Percentiles rank a stretch among this genome's conserved stretches.
These are phyloP conservation scores for Melanotaenia maccullochi DNA, from an alignment of 2,797 vertebrate species.

Conservation along the genomic window DNA sequence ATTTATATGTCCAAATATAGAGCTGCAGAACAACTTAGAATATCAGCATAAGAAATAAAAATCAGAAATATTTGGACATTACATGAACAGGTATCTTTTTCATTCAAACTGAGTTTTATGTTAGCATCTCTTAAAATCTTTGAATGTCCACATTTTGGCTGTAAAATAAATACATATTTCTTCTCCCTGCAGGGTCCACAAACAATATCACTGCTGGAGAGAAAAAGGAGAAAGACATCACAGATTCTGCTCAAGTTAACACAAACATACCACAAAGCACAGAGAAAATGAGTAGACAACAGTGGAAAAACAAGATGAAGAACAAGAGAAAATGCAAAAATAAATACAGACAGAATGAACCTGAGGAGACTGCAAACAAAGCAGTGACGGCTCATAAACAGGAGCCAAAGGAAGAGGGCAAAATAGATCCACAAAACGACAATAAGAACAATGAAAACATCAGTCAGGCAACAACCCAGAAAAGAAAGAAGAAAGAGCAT, in stretches of 20 bases:
- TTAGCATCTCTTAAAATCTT: too few relatives aligned
- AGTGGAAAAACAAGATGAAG: slow-evolving; percentile 84
- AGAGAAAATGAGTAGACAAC: slow-evolving; percentile 70
- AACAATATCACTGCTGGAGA: slow-evolving; percentile 23
- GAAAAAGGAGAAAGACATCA: slow-evolving; percentile 2
- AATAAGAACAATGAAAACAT: slow-evolving; percentile 17
- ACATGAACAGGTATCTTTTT: background rate
- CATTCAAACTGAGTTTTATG: too few relatives aligned
- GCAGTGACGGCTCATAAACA: slow-evolving; percentile 8
- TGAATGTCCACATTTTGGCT: background rate
- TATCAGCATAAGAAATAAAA: background rate
- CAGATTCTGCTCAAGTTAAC: slow-evolving; percentile 3
- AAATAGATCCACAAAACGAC: slow-evolving; percentile 13
- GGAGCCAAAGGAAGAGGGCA: slow-evolving; percentile 18
- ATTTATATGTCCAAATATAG: background rate
- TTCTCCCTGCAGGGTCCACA: slow-evolving; percentile 28
- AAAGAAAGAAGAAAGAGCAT: slow-evolving; percentile 26
- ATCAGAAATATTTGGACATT: too few relatives aligned
- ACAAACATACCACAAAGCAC: slow-evolving; percentile 19
- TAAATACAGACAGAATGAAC: slow-evolving; percentile 68
- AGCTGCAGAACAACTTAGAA: background rate
- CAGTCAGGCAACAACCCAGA: background rate
- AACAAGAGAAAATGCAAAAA: slow-evolving; percentile 81
- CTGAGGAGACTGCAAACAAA: slow-evolving; percentile 32
- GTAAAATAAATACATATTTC: background rate